Percentiles rank a stretch among this genome's conserved stretches.
Conservation (phyloP, 2,113 vertebrate species). For the Pelodiscus sinensis region DNA sequence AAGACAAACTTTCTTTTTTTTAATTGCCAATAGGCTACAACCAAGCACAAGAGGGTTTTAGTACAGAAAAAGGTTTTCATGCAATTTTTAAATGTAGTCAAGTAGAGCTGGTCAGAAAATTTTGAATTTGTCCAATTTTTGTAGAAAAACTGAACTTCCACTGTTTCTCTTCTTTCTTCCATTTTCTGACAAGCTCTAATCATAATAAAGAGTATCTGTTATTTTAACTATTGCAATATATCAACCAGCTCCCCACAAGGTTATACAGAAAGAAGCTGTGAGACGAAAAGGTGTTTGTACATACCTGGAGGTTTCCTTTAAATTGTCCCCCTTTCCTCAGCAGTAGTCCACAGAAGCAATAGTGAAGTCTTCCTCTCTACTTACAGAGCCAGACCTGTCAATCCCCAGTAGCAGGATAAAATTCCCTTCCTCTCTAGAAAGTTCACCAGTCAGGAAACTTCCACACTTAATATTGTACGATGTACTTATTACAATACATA, state of each 20-base stretch:
- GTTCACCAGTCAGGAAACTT: not conserved
- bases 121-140: not conserved
- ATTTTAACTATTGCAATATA: constrained; percentile 31
- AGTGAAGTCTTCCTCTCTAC: not conserved
- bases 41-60: constrained; percentile 39
- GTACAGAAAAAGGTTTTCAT: constrained; percentile 52
- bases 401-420: not conserved
- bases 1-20: constrained; percentile 25
- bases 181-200: not conserved
- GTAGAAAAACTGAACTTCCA: not conserved
- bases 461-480: not conserved
- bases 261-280: not conserved
- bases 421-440: not conserved
- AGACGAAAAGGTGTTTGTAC: constrained; percentile 34
- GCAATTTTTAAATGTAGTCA: not conserved
- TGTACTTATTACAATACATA: not conserved
- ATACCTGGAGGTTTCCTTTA: constrained; percentile 57
- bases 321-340: not conserved
- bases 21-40: constrained; percentile 42
- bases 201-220: not conserved
- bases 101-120: not conserved
- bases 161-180: not conserved
- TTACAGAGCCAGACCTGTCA: not conserved
- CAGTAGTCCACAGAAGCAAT: not conserved
- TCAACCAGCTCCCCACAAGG: not conserved